Conservation (phyloP, 2,888 invertebrate genomes). For the Entomobrya multifasciata region DNA sequence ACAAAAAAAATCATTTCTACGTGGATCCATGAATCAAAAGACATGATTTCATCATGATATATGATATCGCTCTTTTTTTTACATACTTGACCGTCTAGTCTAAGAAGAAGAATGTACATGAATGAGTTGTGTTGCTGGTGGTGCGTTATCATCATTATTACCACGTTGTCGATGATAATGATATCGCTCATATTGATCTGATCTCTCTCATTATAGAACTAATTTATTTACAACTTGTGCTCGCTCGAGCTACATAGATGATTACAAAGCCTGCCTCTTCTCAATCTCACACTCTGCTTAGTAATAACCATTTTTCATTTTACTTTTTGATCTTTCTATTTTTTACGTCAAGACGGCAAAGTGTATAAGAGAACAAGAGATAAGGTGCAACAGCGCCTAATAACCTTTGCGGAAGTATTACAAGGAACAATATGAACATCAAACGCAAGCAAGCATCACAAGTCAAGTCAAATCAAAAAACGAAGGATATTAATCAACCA, state of each 20-base stretch:
- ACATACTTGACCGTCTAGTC: no score
- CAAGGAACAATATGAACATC: not conserved
- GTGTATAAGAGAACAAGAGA: not conserved
- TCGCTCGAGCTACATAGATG: slow-evolving; percentile 34
- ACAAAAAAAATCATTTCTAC: no score
- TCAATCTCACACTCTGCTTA: slow-evolving; percentile 22
- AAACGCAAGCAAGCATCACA: not conserved
- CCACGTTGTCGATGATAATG: not conserved
- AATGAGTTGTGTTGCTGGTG: slow-evolving; percentile 33
- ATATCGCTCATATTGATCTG: slow-evolving; percentile 28
- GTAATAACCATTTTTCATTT: slow-evolving; percentile 65
- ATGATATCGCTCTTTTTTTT: slow-evolving; percentile 45
- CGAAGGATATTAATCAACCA: slow-evolving; percentile 59
- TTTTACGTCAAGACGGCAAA: not conserved
- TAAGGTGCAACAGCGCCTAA: not conserved
- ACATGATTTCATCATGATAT: slow-evolving; percentile 51
- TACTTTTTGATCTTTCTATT: slow-evolving; percentile 44
- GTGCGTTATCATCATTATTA: slow-evolving; percentile 25
- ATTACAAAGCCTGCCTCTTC: slow-evolving; percentile 48
- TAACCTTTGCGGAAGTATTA: slow-evolving; percentile 26
- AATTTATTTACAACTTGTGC: slow-evolving; percentile 57
- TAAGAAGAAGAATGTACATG: slow-evolving; percentile 15
- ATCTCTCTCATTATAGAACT: slow-evolving; percentile 49
- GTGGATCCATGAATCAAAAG: slow-evolving; percentile 38
- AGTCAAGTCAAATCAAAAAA: not conserved